These are phyloP conservation scores for Reinhardtius hippoglossoides DNA, from an alignment of 2,113 vertebrate species.

Conservation along the genomic window DNA sequence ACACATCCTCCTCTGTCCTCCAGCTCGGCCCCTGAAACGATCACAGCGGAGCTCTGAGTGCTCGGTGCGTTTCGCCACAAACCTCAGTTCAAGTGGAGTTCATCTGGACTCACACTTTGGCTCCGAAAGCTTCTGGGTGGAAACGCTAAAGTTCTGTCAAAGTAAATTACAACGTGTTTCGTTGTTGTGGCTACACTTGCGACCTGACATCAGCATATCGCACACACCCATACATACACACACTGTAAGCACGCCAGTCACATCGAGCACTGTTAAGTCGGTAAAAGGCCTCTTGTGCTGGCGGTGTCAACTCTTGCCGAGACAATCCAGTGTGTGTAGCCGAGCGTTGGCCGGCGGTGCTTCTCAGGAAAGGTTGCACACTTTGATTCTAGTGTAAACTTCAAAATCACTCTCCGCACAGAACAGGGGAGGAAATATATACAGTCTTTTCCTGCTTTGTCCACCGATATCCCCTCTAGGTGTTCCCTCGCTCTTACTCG, in stretches of 20 bases:
- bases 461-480: not conserved
- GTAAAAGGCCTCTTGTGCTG: constrained; percentile 15
- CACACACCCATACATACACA: not conserved
- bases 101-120: constrained; percentile 1
- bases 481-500: not conserved
- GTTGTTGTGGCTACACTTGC: constrained; percentile 16
- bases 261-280: not conserved
- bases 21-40: not conserved
- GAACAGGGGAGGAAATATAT: constrained; percentile 46
- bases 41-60: constrained; percentile 4
- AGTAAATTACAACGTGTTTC: constrained; percentile 17
- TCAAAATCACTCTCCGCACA: constrained; percentile 36
- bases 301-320: not conserved
- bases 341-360: not conserved
- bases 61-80: constrained; percentile 11
- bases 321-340: constrained; percentile 4
- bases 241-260: not conserved
- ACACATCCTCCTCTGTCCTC: constrained; percentile 5
- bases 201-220: not conserved
- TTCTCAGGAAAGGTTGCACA: constrained; percentile 34
- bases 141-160: constrained; percentile 29
- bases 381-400: constrained; percentile 47
- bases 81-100: constrained; percentile 20
- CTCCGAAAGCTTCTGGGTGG: not conserved
- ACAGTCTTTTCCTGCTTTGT: constrained; percentile 8